Base-by-base conservation (phyloP, 2,888 invertebrate species). In the Pammene aurita region DNA sequence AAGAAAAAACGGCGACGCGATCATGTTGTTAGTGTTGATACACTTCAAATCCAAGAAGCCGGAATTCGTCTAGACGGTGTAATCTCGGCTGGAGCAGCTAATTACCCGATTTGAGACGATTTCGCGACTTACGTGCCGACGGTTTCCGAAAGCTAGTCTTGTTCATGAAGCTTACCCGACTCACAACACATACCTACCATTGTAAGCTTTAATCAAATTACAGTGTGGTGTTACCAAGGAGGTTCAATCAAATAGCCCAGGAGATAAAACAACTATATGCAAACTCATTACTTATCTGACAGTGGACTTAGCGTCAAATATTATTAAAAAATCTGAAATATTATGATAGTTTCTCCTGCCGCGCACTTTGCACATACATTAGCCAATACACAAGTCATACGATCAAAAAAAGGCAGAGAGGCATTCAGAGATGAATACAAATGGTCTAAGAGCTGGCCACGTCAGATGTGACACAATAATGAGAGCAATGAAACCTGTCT, bases 1-100 rank as follows among this genome's bases (percentile, higher is more conserved):
- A 34, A 58, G 18, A 35, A 13, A 55, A 64, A 54, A 67, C 61
- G 50, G 64, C 56, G 55, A 61, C n/a, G 9, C 13, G 10, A 41
- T 10, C 42, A 1, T 66, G 71, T 69, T 58, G 61, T 69, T 76
- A 75, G 5, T 66, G 71, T 69, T 58, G 61, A 68, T 76, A 75
- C 77, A 77, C 75, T 72, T 60, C 71, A 69, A 68, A 74, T 75
- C 72, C 75, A 79, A 79, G 78, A 81, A 79, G 77, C 80, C 80
- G 80, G 81, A 84, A 62, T 67, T 63, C 72, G 85, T 86, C 87
- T 85, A 87, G 87, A 86, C 86, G 76, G 71, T 72, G 75, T 78
- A 77, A 78, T 74, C 78, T 73, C 68, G 73, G 67, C 48, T 9
- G 48, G 77, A 75, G 75, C 72, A 71, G 71, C 77, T 86, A 87